Evolutionary conservation across 2,888 invertebrate genomes (phyloP), one percentile per base, ranked within the genome.

Genomic region (Acrobasis repandana): DNA sequence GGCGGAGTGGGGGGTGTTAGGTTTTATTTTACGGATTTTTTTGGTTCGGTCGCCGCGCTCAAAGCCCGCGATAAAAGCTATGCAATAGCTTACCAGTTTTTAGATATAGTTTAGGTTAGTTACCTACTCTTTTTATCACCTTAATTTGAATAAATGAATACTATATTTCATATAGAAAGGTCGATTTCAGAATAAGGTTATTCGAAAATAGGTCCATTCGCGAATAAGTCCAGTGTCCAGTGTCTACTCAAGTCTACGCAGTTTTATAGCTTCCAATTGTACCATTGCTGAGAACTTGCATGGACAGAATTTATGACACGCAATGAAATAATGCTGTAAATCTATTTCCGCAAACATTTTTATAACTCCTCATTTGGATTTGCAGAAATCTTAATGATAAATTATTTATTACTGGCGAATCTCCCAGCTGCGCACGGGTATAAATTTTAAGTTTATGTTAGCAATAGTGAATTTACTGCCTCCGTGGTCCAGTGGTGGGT

Each of bases 291-390:
- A 10, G 14, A 33, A 9, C 54, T 20, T 43, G 18, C 18, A 11
- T 18, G 0, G 43, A 38, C 20, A 28, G 5, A 43, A 54, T 54
- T 54, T 43, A 54, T 54, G 43, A 38, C 18, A 54, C 11, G 54
- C 54, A 38, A 54, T 20, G 50, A 33, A 14, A 33, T n/a, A 14
- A 8, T 20, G 67, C 63, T 58, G 62, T 67, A 70, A 69, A 64
- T 67, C 65, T 65, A 68, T 70, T 70, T 71, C 63, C 61, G 52
- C 61, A 63, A 58, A 58, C 38, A 36, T 50, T 58, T 50, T 54
- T 50, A 50, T 14, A 14, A 54, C 38, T 20, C 18, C 54, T 54
- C 36, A 38, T 15, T 34, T 34, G 51, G 34, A 34, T 14, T 58
- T 3, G n/a, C 14, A 14, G 14, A 43, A 43, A n/a, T n/a, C 43